Evolutionary conservation across 2,113 vertebrate genomes (phyloP).

Genomic region (Cyanoderma ruficeps): DNA sequence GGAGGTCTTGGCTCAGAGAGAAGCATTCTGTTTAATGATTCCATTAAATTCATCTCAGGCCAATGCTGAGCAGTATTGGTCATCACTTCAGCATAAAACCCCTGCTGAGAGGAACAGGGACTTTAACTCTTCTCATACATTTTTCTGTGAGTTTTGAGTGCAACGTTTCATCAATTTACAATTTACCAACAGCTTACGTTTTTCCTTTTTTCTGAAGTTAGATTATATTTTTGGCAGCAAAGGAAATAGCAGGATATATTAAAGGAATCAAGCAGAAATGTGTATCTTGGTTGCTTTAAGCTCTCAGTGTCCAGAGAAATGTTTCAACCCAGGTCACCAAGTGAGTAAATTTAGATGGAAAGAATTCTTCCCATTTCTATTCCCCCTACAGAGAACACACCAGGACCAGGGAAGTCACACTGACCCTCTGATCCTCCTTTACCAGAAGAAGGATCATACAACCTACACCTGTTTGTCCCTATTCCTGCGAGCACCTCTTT

Average conservation of each 20-base stretch:
- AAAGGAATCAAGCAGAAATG: background rate
- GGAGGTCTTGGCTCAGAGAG: background rate
- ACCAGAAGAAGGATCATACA: background rate
- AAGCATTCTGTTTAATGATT: background rate
- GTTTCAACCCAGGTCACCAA: background rate
- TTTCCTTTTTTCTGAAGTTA: background rate
- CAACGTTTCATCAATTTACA: background rate
- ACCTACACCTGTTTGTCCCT: background rate
- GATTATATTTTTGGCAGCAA: background rate
- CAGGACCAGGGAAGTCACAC: background rate
- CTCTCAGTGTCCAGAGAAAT: background rate
- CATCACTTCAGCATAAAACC: background rate
- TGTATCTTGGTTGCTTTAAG: rapidly evolving
- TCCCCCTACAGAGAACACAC: background rate
- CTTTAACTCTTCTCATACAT: background rate
- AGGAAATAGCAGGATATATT: background rate
- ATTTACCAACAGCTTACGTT: background rate
- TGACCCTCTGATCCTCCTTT: background rate
- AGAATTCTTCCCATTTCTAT: background rate
- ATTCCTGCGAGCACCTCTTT: background rate
- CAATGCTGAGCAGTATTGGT: background rate
- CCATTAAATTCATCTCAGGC: background rate
- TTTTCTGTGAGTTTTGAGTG: background rate
- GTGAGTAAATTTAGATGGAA: background rate
- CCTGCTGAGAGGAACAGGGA: background rate